Conservation (phyloP, 2,888 invertebrate genomes). For the Hydraecia micacea region DNA sequence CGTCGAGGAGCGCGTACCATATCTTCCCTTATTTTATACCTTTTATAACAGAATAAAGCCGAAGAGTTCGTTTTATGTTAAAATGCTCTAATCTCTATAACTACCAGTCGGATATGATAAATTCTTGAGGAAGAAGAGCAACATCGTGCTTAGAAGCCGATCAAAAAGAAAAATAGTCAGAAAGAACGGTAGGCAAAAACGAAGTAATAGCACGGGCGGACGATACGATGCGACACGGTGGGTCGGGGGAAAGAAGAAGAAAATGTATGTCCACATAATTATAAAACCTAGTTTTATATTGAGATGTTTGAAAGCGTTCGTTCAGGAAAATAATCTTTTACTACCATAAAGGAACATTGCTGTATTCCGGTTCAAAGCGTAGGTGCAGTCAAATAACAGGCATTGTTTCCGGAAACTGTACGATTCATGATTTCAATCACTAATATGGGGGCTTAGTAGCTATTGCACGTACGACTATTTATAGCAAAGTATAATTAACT, state of each 20-base stretch:
- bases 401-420: slow-evolving; percentile 6
- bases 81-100: background rate
- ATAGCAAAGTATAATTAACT: background rate
- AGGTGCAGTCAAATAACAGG: slow-evolving; percentile 7
- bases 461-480: background rate
- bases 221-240: background rate
- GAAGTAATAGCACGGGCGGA: background rate
- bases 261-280: too few relatives aligned
- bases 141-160: background rate
- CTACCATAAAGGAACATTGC: background rate
- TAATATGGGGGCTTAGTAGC: background rate
- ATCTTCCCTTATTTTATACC: too few relatives aligned
- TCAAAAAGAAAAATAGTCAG: background rate
- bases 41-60: background rate
- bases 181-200: background rate
- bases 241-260: too few relatives aligned
- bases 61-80: background rate
- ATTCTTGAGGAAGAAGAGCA: background rate
- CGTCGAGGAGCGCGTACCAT: too few relatives aligned
- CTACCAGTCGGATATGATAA: background rate
- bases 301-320: background rate
- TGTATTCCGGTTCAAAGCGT: background rate
- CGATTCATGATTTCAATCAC: slow-evolving; percentile 15
- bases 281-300: background rate
- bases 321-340: background rate